A percentile compares a stretch with the other conserved stretches of the same genome.
Evolutionary conservation across 1,140 invertebrate species (phyloP).

Genomic region (Lasaia peninsularis): DNA sequence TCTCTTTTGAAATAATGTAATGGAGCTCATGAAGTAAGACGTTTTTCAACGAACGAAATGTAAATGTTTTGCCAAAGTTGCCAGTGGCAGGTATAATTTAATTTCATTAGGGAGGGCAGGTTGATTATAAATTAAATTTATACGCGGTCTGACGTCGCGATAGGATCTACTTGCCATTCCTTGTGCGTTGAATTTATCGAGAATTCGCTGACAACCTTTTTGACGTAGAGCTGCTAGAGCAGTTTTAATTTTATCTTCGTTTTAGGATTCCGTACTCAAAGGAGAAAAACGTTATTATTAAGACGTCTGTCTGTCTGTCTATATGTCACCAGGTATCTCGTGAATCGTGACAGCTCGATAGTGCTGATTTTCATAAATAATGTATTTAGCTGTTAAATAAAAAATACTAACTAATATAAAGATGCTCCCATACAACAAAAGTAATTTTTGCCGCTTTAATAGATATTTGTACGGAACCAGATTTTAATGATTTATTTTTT

Average conservation of each 20-base stretch:
- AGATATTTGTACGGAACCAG: no score
- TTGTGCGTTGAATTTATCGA: constrained; percentile 49
- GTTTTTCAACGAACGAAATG: constrained; percentile 51
- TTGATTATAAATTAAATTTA: constrained; percentile 74
- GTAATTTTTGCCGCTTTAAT: no score
- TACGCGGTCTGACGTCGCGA: constrained; percentile 50
- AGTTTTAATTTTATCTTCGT: neutral
- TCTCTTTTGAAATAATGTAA: constrained; percentile 32
- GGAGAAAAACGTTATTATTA: no score
- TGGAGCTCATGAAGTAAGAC: constrained; percentile 37
- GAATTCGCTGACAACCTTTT: neutral
- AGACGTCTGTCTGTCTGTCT: no score
- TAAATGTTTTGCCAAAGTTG: constrained; percentile 56
- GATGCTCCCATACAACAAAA: no score
- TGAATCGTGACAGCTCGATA: no score
- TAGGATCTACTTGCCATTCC: constrained; percentile 51
- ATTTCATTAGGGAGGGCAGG: constrained; percentile 54
- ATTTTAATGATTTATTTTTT: no score
- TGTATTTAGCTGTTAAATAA: no score
- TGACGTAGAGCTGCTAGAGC: neutral
- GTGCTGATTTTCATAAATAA: no score
- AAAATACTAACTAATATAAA: no score
- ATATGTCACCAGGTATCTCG: no score
- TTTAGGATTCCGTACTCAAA: no score
- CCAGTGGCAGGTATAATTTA: constrained; percentile 61